Conservation (phyloP, 2,888 invertebrate species). For the Machimus atricapillus region DNA sequence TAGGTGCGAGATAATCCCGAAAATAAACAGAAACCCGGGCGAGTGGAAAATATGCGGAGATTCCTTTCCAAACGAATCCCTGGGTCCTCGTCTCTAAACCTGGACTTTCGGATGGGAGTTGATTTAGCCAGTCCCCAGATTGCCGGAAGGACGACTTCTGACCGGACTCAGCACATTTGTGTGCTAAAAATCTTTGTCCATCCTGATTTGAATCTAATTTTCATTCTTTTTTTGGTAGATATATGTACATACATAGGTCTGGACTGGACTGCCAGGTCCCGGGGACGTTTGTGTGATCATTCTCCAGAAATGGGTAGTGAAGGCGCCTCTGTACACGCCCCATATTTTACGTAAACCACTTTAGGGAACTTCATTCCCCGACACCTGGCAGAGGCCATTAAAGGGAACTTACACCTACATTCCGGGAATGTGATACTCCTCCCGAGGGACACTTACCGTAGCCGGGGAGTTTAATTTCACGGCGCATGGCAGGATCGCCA, state of each 20-base stretch:
- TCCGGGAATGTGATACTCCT: not conserved
- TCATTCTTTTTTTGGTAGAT: not conserved
- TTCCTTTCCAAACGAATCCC: not conserved
- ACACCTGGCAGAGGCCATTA: not conserved
- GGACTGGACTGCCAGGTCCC: not conserved
- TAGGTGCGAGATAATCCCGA: not conserved
- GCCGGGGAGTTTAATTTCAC: constrained; percentile 62
- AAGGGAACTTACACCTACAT: not conserved
- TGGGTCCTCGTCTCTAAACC: not conserved
- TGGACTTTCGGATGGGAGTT: not conserved
- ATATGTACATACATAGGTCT: too few species aligned
- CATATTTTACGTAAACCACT: not conserved
- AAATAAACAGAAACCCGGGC: not conserved
- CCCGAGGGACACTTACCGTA: constrained; percentile 55
- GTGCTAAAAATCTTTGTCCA: not conserved
- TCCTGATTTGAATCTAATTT: constrained; percentile 25
- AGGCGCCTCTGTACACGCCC: not conserved
- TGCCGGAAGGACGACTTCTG: not conserved
- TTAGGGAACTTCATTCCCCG: not conserved
- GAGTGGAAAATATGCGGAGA: not conserved
- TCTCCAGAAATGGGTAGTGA: not conserved
- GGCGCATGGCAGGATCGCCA: constrained; percentile 61
- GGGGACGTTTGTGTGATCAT: not conserved
- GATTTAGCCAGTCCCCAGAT: not conserved
- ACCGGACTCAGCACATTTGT: not conserved